Base-by-base conservation (phyloP, 2,797 vertebrate genomes). In the Lycodopsis pacificus region DNA sequence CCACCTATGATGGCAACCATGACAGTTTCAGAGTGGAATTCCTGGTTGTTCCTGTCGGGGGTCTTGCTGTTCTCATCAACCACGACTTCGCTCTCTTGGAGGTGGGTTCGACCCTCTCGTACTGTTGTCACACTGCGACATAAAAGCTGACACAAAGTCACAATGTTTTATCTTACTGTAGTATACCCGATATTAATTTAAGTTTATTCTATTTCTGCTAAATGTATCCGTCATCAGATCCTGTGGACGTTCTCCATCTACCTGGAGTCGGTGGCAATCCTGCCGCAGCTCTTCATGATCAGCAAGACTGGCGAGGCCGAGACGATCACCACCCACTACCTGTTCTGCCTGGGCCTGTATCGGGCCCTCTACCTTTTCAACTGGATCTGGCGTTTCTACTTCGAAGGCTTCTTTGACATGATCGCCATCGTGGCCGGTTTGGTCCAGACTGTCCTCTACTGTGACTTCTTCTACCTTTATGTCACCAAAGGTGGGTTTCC, bases 161-260 rank as follows among this genome's bases (percentile, higher is more conserved):
- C 34, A 20, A 7, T 30, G 19, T 65, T 7, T n/a, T 14, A 34
- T 14, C 67, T 30, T 6, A 59, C 68, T 46, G 14, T 20, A 6
- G 32, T 17, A 19, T 48, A n/a, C 34, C 20, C n/a, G 0, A 9
- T 59, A 64, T 46, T 30, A 14, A 25, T 25, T 3, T 0, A 59
- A 0, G 56, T 34, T 36, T 0, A 20, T 32, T 17, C 3, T 42
- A n/a, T 20, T 59, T 1, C 12, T 80, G 13, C 12, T 14, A 56
- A 70, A 71, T 42, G 10, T 36, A 0, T 83, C 30, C 61, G 7
- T 46, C 48, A n/a, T 62, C 88, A 99, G 98, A 99, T 99, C 89
- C 93, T 99, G 73, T 99, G 98, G 98, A 99, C 98, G 32, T 99
- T 99, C 94, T 99, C 98, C 87, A 99, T 99, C 93, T 99, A 99